Evolutionary conservation across 2,888 invertebrate species (phyloP), one percentile per base, ranked within the genome.

Genomic region (Ochropleura leucogaster): DNA sequence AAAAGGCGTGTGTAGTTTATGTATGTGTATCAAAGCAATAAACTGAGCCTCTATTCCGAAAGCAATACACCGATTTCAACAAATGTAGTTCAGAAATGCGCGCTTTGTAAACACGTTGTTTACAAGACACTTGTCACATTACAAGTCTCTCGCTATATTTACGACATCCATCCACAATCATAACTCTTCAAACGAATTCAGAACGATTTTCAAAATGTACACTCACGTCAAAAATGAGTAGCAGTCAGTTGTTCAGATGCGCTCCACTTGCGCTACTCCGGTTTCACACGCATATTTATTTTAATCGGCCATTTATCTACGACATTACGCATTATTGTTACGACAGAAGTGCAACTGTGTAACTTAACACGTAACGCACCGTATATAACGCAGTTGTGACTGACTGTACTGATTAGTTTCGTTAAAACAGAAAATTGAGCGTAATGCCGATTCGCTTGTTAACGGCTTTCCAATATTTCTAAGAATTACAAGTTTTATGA

Each of bases 281-380:
- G 87, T 89, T 90, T 88, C 86, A 87, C 85, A 87, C 88, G 84
- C 80, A 86, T 83, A 85, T 84, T 87, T 88, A 89, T 90, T 90
- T 86, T 88, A 90, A 90, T 89, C 88, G 78, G 70, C 80, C 78
- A 88, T 91, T 89, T 88, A 89, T 91, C 90, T 89, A 90, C 87
- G 88, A 88, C 89, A 91, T 90, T 90, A 90, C 89, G 89, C 89
- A 87, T 90, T 88, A 88, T 88, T 85, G 89, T 91, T 90, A 87
- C 90, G 85, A 87, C 87, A 89, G 82, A 83, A 80, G 59, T 77
- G 79, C 84, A 85, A 88, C 86, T 82, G 85, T 85, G 79, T 83
- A 87, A 88, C 87, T 68, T 69, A 72, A 77, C 77, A 85, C 84
- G 84, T 85, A 86, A 89, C 86, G 82, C 85, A 76, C 65, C 66